Evolutionary conservation across 2,888 invertebrate genomes (phyloP), one percentile per base, ranked within the genome.

Genomic region (Hirtodrosophila trivittata): DNA sequence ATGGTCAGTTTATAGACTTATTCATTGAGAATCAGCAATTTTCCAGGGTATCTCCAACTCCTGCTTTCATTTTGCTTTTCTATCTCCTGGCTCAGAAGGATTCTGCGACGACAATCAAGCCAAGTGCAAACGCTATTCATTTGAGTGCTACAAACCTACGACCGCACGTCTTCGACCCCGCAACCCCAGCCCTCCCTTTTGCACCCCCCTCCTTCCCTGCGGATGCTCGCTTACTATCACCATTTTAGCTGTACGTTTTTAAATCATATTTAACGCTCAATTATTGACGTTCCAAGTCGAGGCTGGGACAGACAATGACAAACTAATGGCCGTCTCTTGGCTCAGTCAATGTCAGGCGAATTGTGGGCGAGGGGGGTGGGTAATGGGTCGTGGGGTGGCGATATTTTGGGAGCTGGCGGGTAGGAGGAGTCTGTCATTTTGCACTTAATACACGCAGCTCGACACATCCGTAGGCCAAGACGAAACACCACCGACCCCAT

Each of bases 201-300:
- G 0, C 10, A 10, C 8, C n/a, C 5, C n/a, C 3, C 10, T 1
- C 16, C 14, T 7, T 12, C 1, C 5, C n/a, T 1, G 1, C 10
- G 21, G 8, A 6, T 25, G 6, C 1, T 12, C 16, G 9, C 10
- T 5, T 13, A 5, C 12, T 57, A 10, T 55, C 39, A 16, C 28
- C 25, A 30, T 46, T 55, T 64, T 51, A 38, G 57, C 49, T 64
- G 56, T 65, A 50, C 43, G 43, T 51, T 75, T 65, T 66, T 54
- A 84, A 86, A 85, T 86, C 87, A 82, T 86, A 82, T 82, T 82
- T 82, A 77, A 82, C 75, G 87, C 87, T 82, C 81, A 82, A 82
- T 82, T 82, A 82, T 86, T 82, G 85, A 75, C 69, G 75, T 73
- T 82, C 75, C 86, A 86, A 77, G 85, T 60, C 67, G 62, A 58